Percentiles rank a stretch among this genome's conserved stretches.
phyloP scores from a whole-genome alignment of 2,888 invertebrate species.

The Graphium colonna region DNA sequence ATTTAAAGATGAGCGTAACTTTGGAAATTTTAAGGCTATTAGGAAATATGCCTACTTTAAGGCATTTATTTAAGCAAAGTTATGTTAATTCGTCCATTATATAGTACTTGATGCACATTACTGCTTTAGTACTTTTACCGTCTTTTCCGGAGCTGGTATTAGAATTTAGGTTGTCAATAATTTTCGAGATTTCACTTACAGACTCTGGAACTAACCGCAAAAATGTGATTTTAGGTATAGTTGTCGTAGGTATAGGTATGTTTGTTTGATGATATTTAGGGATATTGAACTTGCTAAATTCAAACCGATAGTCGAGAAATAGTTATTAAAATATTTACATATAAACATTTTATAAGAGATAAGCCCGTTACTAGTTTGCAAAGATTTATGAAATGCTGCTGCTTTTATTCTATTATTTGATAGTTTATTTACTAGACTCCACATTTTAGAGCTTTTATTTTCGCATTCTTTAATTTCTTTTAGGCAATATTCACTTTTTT shows the following conservation, averaged over 20 bases:
- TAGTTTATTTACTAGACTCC: not conserved
- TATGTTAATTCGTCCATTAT: constrained; percentile 10
- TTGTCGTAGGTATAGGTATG: no score
- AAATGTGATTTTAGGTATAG: no score
- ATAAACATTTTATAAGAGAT: not conserved
- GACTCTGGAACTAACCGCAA: no score
- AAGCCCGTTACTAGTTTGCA: not conserved
- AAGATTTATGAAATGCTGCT: not conserved
- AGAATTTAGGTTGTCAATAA: constrained; percentile 20
- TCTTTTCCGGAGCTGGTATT: constrained; percentile 25
- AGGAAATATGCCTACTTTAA: constrained; percentile 22
- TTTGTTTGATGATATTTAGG: not conserved
- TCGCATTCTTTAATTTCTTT: not conserved
- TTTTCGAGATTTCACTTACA: constrained; percentile 18
- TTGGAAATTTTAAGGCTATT: constrained; percentile 24
- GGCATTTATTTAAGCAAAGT: constrained; percentile 22
- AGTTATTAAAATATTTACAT: not conserved
- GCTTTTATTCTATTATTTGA: constrained; percentile 2
- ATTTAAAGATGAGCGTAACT: constrained; percentile 24
- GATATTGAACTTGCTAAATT: not conserved
- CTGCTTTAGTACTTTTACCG: constrained; percentile 20
- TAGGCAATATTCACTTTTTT: not conserved
- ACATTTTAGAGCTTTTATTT: not conserved
- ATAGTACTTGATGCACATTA: constrained; percentile 42
- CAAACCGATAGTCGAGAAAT: constrained; percentile 2